These are phyloP conservation scores for Darevskia mixta DNA, from an alignment of 2,797 vertebrate genomes.

Conservation along the genomic window DNA sequence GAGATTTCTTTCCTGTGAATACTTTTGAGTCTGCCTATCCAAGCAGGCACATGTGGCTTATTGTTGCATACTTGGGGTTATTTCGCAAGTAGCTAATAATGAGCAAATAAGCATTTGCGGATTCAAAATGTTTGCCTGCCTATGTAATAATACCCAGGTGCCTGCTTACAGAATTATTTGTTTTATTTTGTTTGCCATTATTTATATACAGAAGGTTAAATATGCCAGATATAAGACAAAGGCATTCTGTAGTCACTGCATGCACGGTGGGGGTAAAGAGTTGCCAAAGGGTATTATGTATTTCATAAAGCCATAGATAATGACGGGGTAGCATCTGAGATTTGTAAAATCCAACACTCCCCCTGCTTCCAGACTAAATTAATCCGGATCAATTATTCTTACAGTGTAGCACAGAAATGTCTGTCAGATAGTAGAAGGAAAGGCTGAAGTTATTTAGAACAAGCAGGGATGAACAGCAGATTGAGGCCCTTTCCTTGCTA, in stretches of 20 bases:
- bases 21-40: fast-evolving
- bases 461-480: neutral
- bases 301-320: neutral
- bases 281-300: neutral
- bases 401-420: neutral
- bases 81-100: conserved; percentile 3
- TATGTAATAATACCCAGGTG: neutral
- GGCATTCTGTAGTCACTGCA: neutral
- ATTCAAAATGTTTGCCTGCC: neutral
- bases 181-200: neutral
- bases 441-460: neutral
- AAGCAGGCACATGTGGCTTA: neutral
- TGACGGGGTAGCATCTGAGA: neutral
- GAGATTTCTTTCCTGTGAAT: neutral
- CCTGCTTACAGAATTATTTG: neutral
- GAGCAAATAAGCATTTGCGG: neutral
- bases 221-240: neutral
- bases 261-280: neutral
- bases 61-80: neutral
- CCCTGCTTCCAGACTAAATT: neutral
- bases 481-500: neutral
- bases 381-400: neutral
- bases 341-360: neutral
- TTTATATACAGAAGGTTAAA: neutral
- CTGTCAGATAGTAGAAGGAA: neutral